Base-by-base conservation (phyloP, 2,797 vertebrate species). In the Rhabdophis nuchalis region DNA sequence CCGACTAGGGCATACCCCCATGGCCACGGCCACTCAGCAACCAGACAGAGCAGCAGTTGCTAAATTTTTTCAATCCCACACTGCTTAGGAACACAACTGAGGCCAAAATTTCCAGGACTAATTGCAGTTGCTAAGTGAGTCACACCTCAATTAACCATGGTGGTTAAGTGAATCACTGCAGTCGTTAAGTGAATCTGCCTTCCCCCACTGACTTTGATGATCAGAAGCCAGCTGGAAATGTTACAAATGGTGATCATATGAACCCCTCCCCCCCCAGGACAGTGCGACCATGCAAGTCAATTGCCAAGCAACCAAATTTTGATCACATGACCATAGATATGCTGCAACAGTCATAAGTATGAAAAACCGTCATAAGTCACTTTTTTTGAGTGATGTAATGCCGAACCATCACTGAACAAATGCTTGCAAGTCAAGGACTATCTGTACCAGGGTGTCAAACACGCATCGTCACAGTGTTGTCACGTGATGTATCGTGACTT, bases 261-360 rank as follows among this genome's bases (percentile, higher is more conserved):
- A 68, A 0, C 1, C 54, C 11, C 10, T 12, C 2, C 52, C 1
- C 14, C 64, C 1, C 27, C 1, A 1, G 61, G 29, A 32, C 7
- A 18, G 6, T 32, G n/a, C 13, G 32, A 61, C 60, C 3, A 2
- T 18, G 18, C 14, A 32, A 14, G 64, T 14, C 64, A 18, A 32
- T 18, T 68, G 64, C 64, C 64, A 68, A 68, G 64, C 6, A 68
- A 32, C 14, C 61, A 68, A 16, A 68, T 68, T 68, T 61, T 68
- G 64, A 68, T 68, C 64, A 68, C 5, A 32, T 32, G n/a, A 32
- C n/a, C 29, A 32, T 13, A n/a, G 61, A n/a, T n/a, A 68, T 68
- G 13, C 64, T 68, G 14, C 14, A 12, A 60, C 13, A 68, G 29
- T 32, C 13, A 7, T 64, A 68, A 68, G n/a, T 18, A 68, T 32